A percentile compares a stretch with the other conserved stretches of the same genome.
Evolutionary conservation across 1,140 invertebrate species (phyloP).

Genomic region (Metaphire vulgaris): DNA sequence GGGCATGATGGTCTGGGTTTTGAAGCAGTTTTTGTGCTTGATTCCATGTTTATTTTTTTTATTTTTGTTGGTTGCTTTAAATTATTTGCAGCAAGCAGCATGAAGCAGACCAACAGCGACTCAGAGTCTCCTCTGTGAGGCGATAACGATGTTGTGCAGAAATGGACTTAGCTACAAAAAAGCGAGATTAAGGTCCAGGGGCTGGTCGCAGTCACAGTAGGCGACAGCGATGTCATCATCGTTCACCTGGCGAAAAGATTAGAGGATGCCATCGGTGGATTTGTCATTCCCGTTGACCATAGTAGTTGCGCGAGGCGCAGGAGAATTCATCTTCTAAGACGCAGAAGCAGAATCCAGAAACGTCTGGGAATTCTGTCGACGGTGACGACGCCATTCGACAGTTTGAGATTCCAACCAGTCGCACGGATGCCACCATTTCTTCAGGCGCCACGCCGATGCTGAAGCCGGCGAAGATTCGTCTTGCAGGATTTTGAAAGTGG

Average conservation of each 20-base stretch:
- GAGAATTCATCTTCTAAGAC: not conserved
- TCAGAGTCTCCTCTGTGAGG: constrained; percentile 23
- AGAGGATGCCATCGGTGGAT: not conserved
- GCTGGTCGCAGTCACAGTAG: constrained; percentile 22
- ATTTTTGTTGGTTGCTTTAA: no score
- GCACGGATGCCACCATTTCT: not conserved
- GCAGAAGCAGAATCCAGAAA: not conserved
- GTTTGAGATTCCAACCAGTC: not conserved
- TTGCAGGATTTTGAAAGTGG: not conserved
- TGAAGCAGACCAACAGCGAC: constrained; percentile 24
- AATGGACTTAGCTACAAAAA: constrained; percentile 25
- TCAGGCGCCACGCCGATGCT: not conserved
- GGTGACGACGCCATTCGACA: not conserved
- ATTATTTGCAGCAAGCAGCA: not conserved
- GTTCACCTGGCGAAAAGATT: constrained; percentile 22
- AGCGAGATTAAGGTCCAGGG: constrained; percentile 24
- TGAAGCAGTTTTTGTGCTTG: no score
- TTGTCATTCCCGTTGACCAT: not conserved
- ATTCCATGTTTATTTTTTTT: not conserved
- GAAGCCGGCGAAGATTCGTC: not conserved
- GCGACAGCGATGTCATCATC: constrained; percentile 22
- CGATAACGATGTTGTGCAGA: constrained; percentile 25
- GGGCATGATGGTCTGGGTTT: no score
- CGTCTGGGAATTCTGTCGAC: not conserved
- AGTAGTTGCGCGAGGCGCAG: not conserved